Evolutionary conservation across 2,888 invertebrate species (phyloP).

Genomic region (Orthosia incerta): DNA sequence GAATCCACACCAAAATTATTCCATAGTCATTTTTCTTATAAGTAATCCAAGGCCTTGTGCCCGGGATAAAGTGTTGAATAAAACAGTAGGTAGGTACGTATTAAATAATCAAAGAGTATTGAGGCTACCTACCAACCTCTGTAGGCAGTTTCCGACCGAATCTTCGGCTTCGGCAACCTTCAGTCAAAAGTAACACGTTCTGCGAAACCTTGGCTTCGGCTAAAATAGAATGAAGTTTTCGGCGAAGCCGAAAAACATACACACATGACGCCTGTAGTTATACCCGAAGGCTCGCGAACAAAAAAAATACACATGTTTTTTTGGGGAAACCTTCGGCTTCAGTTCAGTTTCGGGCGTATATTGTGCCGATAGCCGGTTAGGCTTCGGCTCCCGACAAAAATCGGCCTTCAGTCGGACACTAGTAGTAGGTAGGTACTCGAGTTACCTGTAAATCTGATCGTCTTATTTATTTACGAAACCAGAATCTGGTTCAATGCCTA

Average conservation of each 20-base stretch:
- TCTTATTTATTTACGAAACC: slow-evolving; percentile 53
- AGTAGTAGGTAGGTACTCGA: slow-evolving; percentile 1
- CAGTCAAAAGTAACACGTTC: too few relatives aligned
- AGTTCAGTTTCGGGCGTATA: too few relatives aligned
- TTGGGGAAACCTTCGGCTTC: too few relatives aligned
- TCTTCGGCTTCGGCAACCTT: too few relatives aligned
- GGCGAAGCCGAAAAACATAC: too few relatives aligned
- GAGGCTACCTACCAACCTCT: slow-evolving; percentile 43
- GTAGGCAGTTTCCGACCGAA: background rate
- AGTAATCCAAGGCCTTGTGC: slow-evolving; percentile 48
- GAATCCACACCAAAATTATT: slow-evolving; percentile 35
- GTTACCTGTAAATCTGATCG: slow-evolving; percentile 54
- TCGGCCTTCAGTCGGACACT: background rate
- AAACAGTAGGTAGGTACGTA: slow-evolving; percentile 56
- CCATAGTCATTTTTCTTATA: slow-evolving; percentile 50
- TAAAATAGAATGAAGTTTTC: too few relatives aligned
- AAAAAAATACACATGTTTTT: too few relatives aligned
- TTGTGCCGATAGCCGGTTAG: too few relatives aligned
- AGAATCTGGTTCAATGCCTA: slow-evolving; percentile 44
- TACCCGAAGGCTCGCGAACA: too few relatives aligned
- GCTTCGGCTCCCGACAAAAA: too few relatives aligned
- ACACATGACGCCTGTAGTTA: too few relatives aligned
- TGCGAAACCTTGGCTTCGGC: too few relatives aligned
- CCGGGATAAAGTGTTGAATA: slow-evolving; percentile 59
- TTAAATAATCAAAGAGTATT: slow-evolving; percentile 66